Base-by-base conservation (phyloP, 1,140 invertebrate genomes). In the Physella acuta region DNA sequence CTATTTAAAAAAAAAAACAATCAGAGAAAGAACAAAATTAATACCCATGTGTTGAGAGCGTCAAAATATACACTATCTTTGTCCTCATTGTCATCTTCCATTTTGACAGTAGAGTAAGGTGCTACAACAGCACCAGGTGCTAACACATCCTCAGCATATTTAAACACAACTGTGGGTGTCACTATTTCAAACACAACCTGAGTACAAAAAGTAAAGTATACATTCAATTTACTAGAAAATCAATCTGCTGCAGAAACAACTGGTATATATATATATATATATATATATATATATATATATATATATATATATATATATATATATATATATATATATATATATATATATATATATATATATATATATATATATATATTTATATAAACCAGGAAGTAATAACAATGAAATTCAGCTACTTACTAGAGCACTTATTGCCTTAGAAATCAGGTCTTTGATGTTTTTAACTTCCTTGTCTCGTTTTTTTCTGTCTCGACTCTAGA, bases 1-100 rank as follows among this genome's bases (percentile, higher is more conserved):
- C n/a, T n/a, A n/a, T n/a, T n/a, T n/a, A n/a, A n/a, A n/a, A n/a
- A n/a, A n/a, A n/a, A n/a, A n/a, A n/a, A n/a, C n/a, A n/a, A n/a
- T n/a, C n/a, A 11, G 1, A 44, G 8, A 51, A 58, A n/a, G 28
- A 20, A 53, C 3, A 3, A 24, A 49, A 11, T 16, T 71, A 79
- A 81, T 81, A 89, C 88, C 88, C 94, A 97, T 0, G 92, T 93
- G 86, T 97, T 97, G 0, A 96, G 87, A 79, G 94, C 94, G 84
- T 96, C 92, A 81, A 92, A 95, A 84, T 96, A 82, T 14, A 56
- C 61, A 31, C 69, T 70, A 52, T 70, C 70, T 14, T 68, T 71
- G 17, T 66, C 59, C 20, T 75, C 70, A 33, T 65, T 62, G 16
- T 68, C 67, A 55, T 71, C 68, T 2, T 73, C 72, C 28, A 64